Evolutionary conservation across 2,797 vertebrate species (phyloP), one percentile per base, ranked within the genome.

Genomic region (Bovichtus variegatus): DNA sequence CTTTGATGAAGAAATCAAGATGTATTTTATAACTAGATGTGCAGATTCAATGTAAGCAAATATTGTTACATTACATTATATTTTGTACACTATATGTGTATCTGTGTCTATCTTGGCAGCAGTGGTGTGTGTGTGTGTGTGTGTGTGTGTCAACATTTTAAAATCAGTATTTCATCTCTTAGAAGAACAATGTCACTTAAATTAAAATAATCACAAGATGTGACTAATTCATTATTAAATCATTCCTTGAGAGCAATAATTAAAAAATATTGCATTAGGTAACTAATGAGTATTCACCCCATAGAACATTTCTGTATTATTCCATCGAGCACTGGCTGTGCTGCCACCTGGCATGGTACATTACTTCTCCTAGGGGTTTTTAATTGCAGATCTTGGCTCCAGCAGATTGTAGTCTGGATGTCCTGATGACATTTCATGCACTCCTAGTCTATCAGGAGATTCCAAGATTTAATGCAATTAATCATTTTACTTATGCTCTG

Each of bases 321-420:
- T 59, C 43, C 16, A 51, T 44, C 18, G 38, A 44, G 50, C 63
- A 9, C 68, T 59, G 46, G 19, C 34, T 64, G 47, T 51, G 63
- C 63, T 44, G 60, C 69, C 54, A 76, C 60, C 76, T 73, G 64
- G 69, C 57, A 69, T 27, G 18, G 5, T n/a, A 0, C 38, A 13
- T 21, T 18, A 16, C 49, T 47, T 64, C 60, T 36, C 69, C 23
- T 60, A 5, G 21, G 13, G 21, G 36, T 49, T 63, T 85, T 67
- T 73, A 80, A 75, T 85, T 76, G 62, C 36, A 68, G 44, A 43
- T 44, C 23, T 38, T 49, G 47, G 41, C 70, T 74, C n/a, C 18
- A 12, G 7, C 25, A 61, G 36, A 16, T 47, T 53, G 44, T 25
- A 16, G 38, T 72, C 44, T 60, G 41, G 19, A 41, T 75, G 64